Conservation (phyloP, 2,113 vertebrate species). For the Sigmodon hispidus region DNA sequence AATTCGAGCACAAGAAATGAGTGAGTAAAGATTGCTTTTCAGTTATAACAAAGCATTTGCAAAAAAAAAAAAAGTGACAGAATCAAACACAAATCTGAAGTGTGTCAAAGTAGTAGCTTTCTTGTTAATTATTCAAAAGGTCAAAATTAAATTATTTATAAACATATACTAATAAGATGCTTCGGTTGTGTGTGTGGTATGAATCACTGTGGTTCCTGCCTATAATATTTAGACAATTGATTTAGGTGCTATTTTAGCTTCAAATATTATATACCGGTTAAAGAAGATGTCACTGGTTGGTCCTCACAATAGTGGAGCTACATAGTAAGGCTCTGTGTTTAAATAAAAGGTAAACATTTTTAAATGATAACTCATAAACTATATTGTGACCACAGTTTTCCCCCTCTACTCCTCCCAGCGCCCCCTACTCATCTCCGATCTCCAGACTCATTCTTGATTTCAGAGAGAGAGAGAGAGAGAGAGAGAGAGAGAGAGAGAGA, state of each 20-base stretch:
- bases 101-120: conserved; percentile 17
- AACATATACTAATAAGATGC: neutral
- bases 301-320: too few species aligned
- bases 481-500: neutral
- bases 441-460: neutral
- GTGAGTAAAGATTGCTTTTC: neutral
- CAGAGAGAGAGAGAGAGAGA: neutral
- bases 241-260: neutral
- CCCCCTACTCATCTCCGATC: neutral
- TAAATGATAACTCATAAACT: neutral
- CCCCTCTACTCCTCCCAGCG: neutral
- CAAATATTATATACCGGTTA: neutral
- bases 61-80: neutral
- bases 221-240: neutral
- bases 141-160: conserved; percentile 59
- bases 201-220: neutral
- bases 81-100: neutral
- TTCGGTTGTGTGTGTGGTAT: neutral
- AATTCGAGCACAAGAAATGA: conserved; percentile 4
- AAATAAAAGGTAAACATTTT: neutral
- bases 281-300: neutral
- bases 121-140: conserved; percentile 55
- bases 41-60: conserved; percentile 13
- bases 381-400: too few species aligned
- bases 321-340: neutral